These are phyloP conservation scores for Aphelenchoides fujianensis DNA, from an alignment of 1,140 invertebrate genomes.

Conservation along the genomic window DNA sequence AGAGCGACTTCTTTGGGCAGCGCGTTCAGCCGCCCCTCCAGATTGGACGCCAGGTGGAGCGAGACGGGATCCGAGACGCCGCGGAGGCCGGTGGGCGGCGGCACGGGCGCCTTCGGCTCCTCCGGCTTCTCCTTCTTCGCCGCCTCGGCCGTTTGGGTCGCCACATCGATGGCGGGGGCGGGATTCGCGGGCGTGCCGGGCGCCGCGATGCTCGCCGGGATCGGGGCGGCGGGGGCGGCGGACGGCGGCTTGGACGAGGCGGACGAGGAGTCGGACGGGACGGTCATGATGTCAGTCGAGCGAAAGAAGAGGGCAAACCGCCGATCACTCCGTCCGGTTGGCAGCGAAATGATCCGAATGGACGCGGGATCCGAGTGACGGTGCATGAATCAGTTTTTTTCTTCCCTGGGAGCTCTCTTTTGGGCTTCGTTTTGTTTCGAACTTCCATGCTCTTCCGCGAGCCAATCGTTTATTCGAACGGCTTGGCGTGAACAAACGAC, in stretches of 20 bases:
- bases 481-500: too few relatives aligned
- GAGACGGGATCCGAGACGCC: neutral
- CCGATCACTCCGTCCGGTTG: neutral
- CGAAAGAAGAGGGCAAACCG: too few relatives aligned
- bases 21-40: neutral
- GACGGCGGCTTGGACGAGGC: neutral
- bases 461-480: too few relatives aligned
- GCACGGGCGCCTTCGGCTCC: neutral
- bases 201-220: neutral
- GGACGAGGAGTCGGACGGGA: neutral
- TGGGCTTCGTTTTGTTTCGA: too few relatives aligned
- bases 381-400: too few relatives aligned
- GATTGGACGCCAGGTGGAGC: neutral
- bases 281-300: neutral
- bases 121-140: too few relatives aligned
- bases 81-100: neutral
- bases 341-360: neutral
- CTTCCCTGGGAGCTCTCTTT: too few relatives aligned
- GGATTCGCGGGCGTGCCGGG: neutral
- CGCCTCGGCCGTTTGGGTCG: neutral
- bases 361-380: too few relatives aligned
- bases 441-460: too few relatives aligned
- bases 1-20: conserved; percentile 29
- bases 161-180: neutral
- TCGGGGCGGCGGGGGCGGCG: neutral